phyloP scores from a whole-genome alignment of 2,797 vertebrate genomes.

The Myripristis murdjan region DNA sequence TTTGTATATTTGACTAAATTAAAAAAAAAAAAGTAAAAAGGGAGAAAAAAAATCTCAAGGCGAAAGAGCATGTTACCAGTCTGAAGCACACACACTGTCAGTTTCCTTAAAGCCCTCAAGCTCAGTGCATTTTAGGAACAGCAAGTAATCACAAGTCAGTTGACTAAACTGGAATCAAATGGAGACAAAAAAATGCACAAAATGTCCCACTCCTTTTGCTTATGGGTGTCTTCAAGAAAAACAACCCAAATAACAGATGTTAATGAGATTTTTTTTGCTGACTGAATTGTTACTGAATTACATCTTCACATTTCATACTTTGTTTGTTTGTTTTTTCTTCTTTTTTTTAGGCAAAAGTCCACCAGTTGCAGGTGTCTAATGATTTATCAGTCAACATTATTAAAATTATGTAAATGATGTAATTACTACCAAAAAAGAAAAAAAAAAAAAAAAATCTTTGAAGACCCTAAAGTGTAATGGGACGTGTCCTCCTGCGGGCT shows the following conservation, averaged over 20 bases:
- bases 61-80: slow-evolving; percentile 54
- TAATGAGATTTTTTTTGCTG: background rate
- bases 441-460: slow-evolving; percentile 10
- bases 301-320: background rate
- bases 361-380: background rate
- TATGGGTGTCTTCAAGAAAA: background rate
- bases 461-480: slow-evolving; percentile 30
- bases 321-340: too few species aligned
- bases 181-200: slow-evolving; percentile 35
- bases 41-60: slow-evolving; percentile 40
- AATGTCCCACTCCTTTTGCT: background rate
- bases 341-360: background rate
- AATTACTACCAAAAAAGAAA: too few species aligned
- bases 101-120: slow-evolving; percentile 47
- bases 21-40: slow-evolving; percentile 58
- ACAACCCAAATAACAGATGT: slow-evolving; percentile 7
- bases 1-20: slow-evolving; percentile 82
- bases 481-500: slow-evolving; percentile 65
- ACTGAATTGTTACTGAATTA: slow-evolving; percentile 10
- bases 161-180: slow-evolving; percentile 21
- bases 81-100: slow-evolving; percentile 51
- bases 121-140: slow-evolving; percentile 63
- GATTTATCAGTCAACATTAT: background rate
- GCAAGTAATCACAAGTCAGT: slow-evolving; percentile 42
- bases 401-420: background rate